These are phyloP conservation scores for Ceratosolen fusciceps DNA, from an alignment of 1,140 invertebrate species.

Conservation along the genomic window DNA sequence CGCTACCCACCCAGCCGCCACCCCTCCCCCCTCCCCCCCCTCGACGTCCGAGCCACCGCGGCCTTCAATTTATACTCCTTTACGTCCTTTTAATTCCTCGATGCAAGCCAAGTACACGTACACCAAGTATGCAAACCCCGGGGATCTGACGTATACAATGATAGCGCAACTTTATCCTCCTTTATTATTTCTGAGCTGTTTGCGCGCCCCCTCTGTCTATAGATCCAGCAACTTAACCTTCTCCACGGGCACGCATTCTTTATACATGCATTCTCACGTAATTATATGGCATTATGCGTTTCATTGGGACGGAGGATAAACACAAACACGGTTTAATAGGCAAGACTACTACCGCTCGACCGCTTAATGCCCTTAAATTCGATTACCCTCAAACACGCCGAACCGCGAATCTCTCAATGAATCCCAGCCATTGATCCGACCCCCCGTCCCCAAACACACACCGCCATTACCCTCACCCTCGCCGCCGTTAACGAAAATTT, in stretches of 20 bases:
- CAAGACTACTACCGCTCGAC: neutral
- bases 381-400: conserved; percentile 10
- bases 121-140: neutral
- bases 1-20: too few relatives aligned
- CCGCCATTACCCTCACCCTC: too few relatives aligned
- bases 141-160: conserved; percentile 23
- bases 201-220: neutral
- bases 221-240: neutral
- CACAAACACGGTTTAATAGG: conserved; percentile 3
- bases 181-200: conserved; percentile 29
- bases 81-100: conserved; percentile 37
- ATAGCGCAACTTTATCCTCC: conserved; percentile 10
- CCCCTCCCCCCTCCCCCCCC: neutral
- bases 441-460: too few relatives aligned
- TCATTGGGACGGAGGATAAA: neutral
- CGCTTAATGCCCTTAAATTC: neutral
- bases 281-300: conserved; percentile 21
- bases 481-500: neutral
- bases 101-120: neutral
- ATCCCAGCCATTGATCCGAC: too few relatives aligned
- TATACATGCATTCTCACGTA: conserved; percentile 17
- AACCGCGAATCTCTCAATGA: conserved; percentile 9
- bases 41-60: too few relatives aligned
- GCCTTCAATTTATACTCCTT: conserved; percentile 48
- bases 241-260: neutral